Evolutionary conservation across 2,797 vertebrate species (phyloP).

Genomic region (Oryzias dopingdopingensis): DNA sequence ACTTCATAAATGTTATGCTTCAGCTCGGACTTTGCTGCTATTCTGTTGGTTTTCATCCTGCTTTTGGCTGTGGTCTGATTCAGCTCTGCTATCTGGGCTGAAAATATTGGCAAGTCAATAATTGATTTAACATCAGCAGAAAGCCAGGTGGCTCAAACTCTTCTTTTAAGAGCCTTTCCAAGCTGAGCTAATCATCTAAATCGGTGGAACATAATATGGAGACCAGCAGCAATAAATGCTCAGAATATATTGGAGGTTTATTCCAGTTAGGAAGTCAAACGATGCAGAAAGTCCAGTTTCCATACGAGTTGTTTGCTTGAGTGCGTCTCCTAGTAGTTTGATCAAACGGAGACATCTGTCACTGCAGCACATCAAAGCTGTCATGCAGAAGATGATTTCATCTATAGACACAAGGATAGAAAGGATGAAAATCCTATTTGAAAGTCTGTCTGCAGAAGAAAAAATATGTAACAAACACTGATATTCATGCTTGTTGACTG

Average conservation of each 20-base stretch:
- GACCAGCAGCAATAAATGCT: slow-evolving; percentile 7
- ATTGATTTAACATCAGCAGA: slow-evolving; percentile 39
- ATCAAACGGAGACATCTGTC: background rate
- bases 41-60: slow-evolving; percentile 5
- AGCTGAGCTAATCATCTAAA: slow-evolving; percentile 17
- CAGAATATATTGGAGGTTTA: slow-evolving; percentile 2
- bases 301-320: slow-evolving; percentile 5
- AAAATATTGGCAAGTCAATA: slow-evolving; percentile 46
- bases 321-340: background rate
- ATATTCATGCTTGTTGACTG: slow-evolving; percentile 24
- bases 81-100: slow-evolving; percentile 20
- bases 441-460: slow-evolving; percentile 23
- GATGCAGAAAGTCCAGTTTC: background rate
- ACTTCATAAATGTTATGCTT: too few relatives aligned
- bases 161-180: slow-evolving; percentile 12
- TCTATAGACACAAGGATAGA: too few relatives aligned
- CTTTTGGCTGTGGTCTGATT: slow-evolving; percentile 33
- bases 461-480: slow-evolving; percentile 18
- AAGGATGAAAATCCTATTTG: background rate
- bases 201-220: slow-evolving; percentile 11
- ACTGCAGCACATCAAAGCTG: background rate
- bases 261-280: slow-evolving; percentile 16
- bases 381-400: background rate
- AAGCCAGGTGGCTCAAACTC: slow-evolving; percentile 28
- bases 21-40: too few relatives aligned